Base-by-base conservation (phyloP, 2,888 invertebrate genomes). In the Lasioglossum marginatum region DNA sequence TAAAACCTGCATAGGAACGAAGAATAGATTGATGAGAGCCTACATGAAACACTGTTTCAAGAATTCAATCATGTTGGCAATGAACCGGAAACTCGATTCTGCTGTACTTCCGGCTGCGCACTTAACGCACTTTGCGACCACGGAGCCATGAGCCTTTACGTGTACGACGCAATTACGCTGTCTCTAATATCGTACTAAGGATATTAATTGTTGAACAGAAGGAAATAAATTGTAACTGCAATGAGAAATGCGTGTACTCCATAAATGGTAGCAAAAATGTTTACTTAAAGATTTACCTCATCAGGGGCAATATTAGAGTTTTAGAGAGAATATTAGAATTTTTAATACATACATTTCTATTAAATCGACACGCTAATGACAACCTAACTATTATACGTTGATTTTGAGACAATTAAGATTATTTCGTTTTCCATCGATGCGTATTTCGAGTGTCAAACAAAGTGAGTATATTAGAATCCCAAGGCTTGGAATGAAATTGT, bases 161-260 rank as follows among this genome's bases (percentile, higher is more conserved):
- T 87, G 84, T 86, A 84, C 87, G 68, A 70, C 68, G 78, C 80
- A 82, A 74, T 85, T 76, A 77, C 73, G 31, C n/a, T n/a, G 60
- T 57, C 78, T 82, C 90, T 86, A 88, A 89, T 84, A 89, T 82
- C 72, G 79, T 75, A 76, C 70, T 72, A 57, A 37, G 48, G 63
- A 79, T 85, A 78, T 71, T 83, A 78, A 89, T 84, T 85, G 83
- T 87, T 80, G 84, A 81, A 77, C 52, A 70, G 40, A 52, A 48
- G 27, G 75, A 81, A 79, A 79, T 80, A 66, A 85, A 89, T 89
- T 82, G 88, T 83, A 79, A 90, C 88, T 90, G 83, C 75, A 63
- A n/a, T 12, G n/a, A n/a, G 57, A n/a, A 57, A n/a, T 5, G n/a
- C 12, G 12, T n/a, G n/a, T n/a, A 57, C n/a, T 12, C 10, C 10